Percentiles rank a stretch among this genome's conserved stretches.
These are phyloP conservation scores for Pogonomyrmex barbatus DNA, from an alignment of 1,140 invertebrate genomes.

Conservation along the genomic window DNA sequence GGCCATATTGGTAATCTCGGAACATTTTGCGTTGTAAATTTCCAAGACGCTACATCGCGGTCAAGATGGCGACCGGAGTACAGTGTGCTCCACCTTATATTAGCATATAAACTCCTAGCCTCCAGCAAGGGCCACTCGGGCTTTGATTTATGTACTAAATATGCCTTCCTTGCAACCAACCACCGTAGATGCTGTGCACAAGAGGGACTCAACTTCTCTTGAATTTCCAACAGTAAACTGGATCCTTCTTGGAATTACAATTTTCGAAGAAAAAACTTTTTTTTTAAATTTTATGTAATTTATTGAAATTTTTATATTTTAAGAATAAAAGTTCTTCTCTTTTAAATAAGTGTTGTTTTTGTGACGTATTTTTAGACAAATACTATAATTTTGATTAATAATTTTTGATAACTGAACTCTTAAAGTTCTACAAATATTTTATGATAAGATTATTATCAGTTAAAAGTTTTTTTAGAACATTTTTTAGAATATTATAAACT, in stretches of 20 bases:
- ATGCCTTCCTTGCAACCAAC: conserved; percentile 80
- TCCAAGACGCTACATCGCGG: conserved; percentile 80
- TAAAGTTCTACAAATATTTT: not conserved
- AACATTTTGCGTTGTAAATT: conserved; percentile 57
- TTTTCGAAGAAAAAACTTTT: conserved; percentile 14
- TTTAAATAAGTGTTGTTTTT: conserved; percentile 3
- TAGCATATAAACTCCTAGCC: conserved; percentile 86
- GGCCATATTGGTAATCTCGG: conserved; percentile 47
- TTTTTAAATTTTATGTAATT: conserved; percentile 24
- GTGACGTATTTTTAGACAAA: not conserved
- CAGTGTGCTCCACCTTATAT: conserved; percentile 83
- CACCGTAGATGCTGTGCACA: conserved; percentile 55
- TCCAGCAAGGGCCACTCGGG: conserved; percentile 79
- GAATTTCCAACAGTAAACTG: conserved; percentile 4
- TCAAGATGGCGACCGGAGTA: conserved; percentile 82
- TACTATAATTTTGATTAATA: not conserved
- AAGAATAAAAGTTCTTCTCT: conserved; percentile 1
- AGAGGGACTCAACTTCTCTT: conserved; percentile 66
- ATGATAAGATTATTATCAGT: not conserved
- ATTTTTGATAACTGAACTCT: not conserved
- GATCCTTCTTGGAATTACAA: conserved; percentile 3
- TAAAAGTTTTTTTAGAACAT: not conserved
- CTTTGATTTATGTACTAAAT: conserved; percentile 86
- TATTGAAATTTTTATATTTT: not conserved
- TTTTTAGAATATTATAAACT: not conserved